Conservation (phyloP, 1,140 invertebrate genomes). For the Spodoptera frugiperda region DNA sequence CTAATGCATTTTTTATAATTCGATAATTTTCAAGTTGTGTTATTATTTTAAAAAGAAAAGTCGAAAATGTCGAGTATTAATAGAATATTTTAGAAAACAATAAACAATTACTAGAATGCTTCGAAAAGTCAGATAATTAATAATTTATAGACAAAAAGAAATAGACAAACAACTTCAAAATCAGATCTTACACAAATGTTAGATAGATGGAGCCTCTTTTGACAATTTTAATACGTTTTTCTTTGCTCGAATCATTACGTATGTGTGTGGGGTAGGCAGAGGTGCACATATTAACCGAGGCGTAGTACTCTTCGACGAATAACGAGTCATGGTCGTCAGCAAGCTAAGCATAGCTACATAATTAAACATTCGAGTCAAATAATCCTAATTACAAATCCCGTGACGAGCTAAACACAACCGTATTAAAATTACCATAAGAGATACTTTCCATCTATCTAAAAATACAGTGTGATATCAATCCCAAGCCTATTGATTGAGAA, state of each 20-base stretch:
- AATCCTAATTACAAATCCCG: no score
- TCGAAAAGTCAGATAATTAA: conserved; percentile 13
- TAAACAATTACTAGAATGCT: conserved; percentile 20
- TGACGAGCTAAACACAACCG: no score
- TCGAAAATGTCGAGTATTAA: conserved; percentile 40
- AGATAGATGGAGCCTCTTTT: not conserved
- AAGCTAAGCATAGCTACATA: no score
- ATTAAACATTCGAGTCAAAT: no score
- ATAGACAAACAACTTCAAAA: conserved; percentile 28
- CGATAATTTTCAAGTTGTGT: conserved; percentile 13
- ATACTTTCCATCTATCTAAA: conserved; percentile 6
- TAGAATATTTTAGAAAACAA: conserved; percentile 6
- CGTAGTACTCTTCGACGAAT: no score
- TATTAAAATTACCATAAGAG: not conserved
- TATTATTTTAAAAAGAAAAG: conserved; percentile 3
- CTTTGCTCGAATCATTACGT: no score
- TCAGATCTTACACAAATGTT: conserved; percentile 37
- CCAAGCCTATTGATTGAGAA: conserved; percentile 34
- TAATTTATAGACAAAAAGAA: conserved; percentile 22
- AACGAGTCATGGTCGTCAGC: no score
- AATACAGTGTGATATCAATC: not conserved
- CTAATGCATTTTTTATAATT: conserved; percentile 23
- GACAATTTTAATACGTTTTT: not conserved
- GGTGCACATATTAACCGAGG: no score
- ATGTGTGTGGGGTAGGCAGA: no score